These are phyloP conservation scores for Pipistrellus nathusii DNA, from an alignment of 2,797 vertebrate species.

Conservation along the genomic window DNA sequence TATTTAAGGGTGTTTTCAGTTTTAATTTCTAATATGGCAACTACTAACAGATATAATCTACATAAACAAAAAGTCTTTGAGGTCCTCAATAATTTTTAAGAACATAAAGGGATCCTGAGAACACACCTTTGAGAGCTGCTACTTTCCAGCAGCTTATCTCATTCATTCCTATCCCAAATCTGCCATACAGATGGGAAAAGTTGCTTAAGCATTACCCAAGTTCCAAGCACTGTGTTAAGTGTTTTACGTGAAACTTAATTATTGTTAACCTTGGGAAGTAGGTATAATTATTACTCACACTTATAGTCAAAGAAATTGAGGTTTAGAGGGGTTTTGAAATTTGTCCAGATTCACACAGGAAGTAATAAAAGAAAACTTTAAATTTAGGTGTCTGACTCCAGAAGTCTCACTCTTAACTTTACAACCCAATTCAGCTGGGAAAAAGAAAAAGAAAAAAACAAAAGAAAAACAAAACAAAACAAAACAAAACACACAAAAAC, in stretches of 20 bases:
- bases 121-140: not conserved
- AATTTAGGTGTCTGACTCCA: not conserved
- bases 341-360: not conserved
- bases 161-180: slow-evolving; percentile 15
- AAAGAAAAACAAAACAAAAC: too few relatives aligned
- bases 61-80: not conserved
- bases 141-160: not conserved
- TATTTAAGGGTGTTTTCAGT: not conserved
- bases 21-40: not conserved
- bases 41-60: not conserved
- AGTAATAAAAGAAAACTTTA: not conserved
- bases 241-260: slow-evolving; percentile 43
- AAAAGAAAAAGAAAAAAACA: not conserved
- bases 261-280: not conserved
- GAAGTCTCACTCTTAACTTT: slow-evolving; percentile 1
- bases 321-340: not conserved
- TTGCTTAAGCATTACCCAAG: slow-evolving; percentile 7
- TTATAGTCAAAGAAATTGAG: not conserved
- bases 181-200: not conserved
- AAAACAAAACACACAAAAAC: too few relatives aligned
- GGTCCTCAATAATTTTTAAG: not conserved
- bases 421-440: not conserved
- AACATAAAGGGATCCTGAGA: not conserved
- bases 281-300: slow-evolving; percentile 30
- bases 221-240: not conserved